Conservation (phyloP, 2,888 invertebrate genomes). For the Podabrus alpinus region DNA sequence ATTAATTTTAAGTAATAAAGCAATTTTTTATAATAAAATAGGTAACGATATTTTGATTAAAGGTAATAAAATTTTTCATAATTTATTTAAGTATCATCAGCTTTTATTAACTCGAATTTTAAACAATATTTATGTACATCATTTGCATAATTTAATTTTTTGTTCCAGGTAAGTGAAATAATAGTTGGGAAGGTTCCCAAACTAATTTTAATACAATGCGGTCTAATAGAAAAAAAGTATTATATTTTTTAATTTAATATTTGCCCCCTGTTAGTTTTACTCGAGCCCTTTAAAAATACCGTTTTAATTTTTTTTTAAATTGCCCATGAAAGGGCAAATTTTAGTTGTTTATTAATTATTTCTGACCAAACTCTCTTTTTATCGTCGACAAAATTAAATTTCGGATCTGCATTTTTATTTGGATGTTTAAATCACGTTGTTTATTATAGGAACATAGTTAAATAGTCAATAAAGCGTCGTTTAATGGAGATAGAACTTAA, state of each 20-base stretch:
- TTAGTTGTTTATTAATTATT: neutral
- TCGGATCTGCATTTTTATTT: neutral
- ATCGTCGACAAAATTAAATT: neutral
- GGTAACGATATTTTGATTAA: neutral
- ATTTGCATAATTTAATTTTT: neutral
- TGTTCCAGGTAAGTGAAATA: neutral
- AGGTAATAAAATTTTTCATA: neutral
- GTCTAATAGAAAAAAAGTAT: neutral
- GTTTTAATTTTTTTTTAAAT: no score
- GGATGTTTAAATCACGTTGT: neutral
- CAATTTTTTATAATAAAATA: neutral
- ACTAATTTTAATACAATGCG: neutral
- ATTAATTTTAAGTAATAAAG: neutral
- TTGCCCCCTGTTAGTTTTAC: neutral
- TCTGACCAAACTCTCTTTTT: neutral
- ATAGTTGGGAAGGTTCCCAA: neutral
- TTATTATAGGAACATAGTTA: neutral
- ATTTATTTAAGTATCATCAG: neutral
- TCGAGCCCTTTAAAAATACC: neutral
- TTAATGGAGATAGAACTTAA: neutral
- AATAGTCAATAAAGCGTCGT: neutral
- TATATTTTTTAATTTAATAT: neutral
- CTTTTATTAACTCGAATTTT: neutral
- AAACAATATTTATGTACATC: neutral
- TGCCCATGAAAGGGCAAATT: no score